Evolutionary conservation across 2,888 invertebrate genomes (phyloP), one percentile per base, ranked within the genome.

Genomic region (Galeopsomyia nigrocyanea): DNA sequence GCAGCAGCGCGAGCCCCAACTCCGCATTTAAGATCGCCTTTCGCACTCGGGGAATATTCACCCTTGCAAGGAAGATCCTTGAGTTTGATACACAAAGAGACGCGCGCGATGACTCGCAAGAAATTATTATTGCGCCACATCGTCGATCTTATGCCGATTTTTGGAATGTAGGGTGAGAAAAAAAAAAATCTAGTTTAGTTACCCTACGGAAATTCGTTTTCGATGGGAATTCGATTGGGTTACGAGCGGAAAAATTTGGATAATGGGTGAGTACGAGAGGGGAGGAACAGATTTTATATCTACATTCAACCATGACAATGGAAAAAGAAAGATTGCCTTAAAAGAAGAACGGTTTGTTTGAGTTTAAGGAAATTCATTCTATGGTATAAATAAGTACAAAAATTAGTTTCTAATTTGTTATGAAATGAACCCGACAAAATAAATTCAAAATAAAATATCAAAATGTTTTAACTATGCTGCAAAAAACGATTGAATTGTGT

Each of bases 61-160:
- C 47, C 46, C 65, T 22, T 19, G 19, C 26, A 5, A 5, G 6
- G 17, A 17, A 73, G 67, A 74, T 71, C 19, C 64, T 55, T 22
- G 56, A 58, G 9, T n/a, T 50, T 13, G 74, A 70, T 67, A 64
- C 10, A 31, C n/a, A 57, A 47, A 51, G 64, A 67, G n/a, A n/a
- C n/a, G n/a, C n/a, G n/a, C 67, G 67, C 67, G 70, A 74, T 70
- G 72, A 76, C 68, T 74, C 51, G 67, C 16, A 50, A 62, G 68
- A 69, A 70, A 64, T 65, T 74, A 64, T 65, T 74, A 74, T 68
- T 39, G 39, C 7, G 7, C 5, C 13, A 39, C 39, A 39, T 39
- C 7, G 13, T 39, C 39, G 39, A 39, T 39, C 39, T 39, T 39
- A 39, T 39, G 26, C 26, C 39, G 39, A 39, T 13, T 39, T n/a